A percentile compares a stretch with the other conserved stretches of the same genome.
Evolutionary conservation across 2,888 invertebrate genomes (phyloP).

Genomic region (Watsonalla cultraria): DNA sequence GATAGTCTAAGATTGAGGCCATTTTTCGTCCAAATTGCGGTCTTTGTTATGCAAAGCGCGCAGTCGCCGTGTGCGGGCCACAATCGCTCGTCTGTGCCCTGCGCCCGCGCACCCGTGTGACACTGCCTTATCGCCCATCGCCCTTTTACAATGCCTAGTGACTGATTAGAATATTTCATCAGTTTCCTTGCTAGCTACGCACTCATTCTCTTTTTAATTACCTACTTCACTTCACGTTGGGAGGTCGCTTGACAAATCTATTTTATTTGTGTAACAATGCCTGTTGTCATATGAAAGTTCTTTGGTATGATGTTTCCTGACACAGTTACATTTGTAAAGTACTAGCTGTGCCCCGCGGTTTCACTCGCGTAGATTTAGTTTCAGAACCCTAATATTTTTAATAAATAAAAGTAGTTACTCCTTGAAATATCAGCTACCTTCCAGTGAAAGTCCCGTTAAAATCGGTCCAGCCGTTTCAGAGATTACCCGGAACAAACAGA

Average conservation of each 20-base stretch:
- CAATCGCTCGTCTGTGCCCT: constrained; percentile 62
- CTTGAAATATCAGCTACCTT: too few species aligned
- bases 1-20: constrained; percentile 65
- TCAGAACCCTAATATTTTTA: too few species aligned
- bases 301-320: background rate
- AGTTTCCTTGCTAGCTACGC: constrained; percentile 42
- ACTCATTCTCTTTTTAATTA: constrained; percentile 55
- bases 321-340: background rate
- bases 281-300: background rate
- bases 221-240: constrained; percentile 36
- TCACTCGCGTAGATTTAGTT: too few species aligned
- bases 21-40: constrained; percentile 77
- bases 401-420: too few species aligned
- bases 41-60: constrained; percentile 78
- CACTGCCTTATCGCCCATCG: constrained; percentile 66
- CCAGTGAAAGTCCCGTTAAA: too few species aligned
- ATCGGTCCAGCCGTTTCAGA: too few species aligned
- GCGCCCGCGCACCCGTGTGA: constrained; percentile 59
- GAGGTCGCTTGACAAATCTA: constrained; percentile 37
- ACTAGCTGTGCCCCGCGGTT: too few species aligned
- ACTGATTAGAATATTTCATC: constrained; percentile 76
- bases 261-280: constrained; percentile 7
- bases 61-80: constrained; percentile 73
- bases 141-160: constrained; percentile 64
- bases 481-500: too few species aligned